Conservation (phyloP, 2,113 vertebrate species). For the Oncorhynchus mykiss region DNA sequence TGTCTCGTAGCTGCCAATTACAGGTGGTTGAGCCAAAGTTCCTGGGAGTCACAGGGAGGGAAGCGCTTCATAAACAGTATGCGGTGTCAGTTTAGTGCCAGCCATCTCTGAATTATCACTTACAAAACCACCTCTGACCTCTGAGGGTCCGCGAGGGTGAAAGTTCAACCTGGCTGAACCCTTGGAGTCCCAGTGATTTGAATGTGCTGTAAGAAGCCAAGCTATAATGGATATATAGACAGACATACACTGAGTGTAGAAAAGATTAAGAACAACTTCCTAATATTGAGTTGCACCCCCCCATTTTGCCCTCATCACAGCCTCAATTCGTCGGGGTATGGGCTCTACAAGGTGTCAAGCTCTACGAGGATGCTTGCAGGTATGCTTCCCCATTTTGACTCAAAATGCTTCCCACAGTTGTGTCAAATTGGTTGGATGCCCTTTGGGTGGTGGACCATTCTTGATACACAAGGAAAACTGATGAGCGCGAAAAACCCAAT, state of each 20-base stretch:
- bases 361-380: background rate
- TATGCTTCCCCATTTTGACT: background rate
- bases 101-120: slow-evolving; percentile 47
- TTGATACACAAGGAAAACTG: no score
- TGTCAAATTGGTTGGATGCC: no score
- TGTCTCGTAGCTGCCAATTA: slow-evolving; percentile 34
- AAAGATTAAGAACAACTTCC: background rate
- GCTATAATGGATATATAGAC: no score
- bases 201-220: background rate
- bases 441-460: no score
- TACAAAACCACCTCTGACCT: slow-evolving; percentile 51
- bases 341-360: background rate
- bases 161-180: slow-evolving; percentile 13
- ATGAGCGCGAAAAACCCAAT: no score
- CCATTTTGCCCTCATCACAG: no score
- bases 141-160: slow-evolving; percentile 7
- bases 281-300: background rate
- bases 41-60: slow-evolving; percentile 24
- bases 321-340: no score
- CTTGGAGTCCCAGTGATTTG: slow-evolving; percentile 12
- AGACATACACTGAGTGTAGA: background rate
- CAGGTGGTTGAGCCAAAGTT: slow-evolving; percentile 22
- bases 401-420: no score
- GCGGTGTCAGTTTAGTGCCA: slow-evolving; percentile 41
- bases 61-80: slow-evolving; percentile 49